Conservation (phyloP, 2,888 invertebrate genomes). For the Brachynemurus nebulosus region DNA sequence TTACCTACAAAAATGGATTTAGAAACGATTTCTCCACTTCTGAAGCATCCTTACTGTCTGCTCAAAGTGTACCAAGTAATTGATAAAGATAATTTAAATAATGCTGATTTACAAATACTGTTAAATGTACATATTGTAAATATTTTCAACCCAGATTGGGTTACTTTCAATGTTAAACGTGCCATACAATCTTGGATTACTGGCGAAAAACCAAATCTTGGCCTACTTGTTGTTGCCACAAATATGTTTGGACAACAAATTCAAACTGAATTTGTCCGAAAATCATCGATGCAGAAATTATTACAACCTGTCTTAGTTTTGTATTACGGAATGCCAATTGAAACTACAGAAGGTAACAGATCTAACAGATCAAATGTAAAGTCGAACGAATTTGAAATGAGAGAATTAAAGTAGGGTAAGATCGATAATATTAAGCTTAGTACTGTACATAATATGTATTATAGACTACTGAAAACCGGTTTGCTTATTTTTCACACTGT, state of each 20-base stretch:
- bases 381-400: too few relatives aligned
- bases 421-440: too few relatives aligned
- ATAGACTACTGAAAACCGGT: too few relatives aligned
- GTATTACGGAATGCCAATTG: too few relatives aligned
- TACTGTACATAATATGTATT: too few relatives aligned
- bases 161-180: conserved; percentile 44
- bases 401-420: too few relatives aligned
- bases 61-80: conserved; percentile 38
- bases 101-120: conserved; percentile 39
- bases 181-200: conserved; percentile 42
- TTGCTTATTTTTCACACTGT: too few relatives aligned
- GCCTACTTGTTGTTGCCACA: conserved; percentile 41
- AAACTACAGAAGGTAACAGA: too few relatives aligned
- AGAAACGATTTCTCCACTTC: too few relatives aligned
- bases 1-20: too few relatives aligned
- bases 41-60: conserved; percentile 22
- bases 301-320: conserved; percentile 42
- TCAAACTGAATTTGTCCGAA: conserved; percentile 35
- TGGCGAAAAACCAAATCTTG: conserved; percentile 36
- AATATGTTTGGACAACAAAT: conserved; percentile 35
- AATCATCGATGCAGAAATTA: conserved; percentile 35
- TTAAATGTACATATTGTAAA: conserved; percentile 43
- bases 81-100: conserved; percentile 29
- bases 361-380: too few relatives aligned
- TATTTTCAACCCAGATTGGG: conserved; percentile 44